A percentile compares a stretch with the other conserved stretches of the same genome.
phyloP scores from a whole-genome alignment of 2,797 vertebrate genomes.

The Tachyglossus aculeatus region DNA sequence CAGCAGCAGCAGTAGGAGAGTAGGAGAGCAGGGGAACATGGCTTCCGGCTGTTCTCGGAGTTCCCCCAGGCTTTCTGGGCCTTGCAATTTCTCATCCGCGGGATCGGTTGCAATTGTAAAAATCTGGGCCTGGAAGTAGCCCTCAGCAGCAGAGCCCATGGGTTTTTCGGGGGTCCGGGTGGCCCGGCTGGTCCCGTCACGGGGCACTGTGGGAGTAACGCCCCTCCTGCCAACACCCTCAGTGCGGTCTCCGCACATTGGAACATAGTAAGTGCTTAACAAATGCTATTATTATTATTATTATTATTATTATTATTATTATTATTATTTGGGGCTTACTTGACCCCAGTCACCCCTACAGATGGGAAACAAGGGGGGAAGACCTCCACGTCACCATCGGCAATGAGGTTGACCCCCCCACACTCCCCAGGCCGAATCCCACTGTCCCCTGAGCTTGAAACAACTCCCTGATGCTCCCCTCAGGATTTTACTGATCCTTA shows the following conservation, averaged over 20 bases:
- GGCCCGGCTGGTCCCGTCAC: background rate
- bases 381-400: no score
- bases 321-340: no score
- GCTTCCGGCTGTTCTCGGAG: background rate
- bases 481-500: no score
- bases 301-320: no score
- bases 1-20: background rate
- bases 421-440: no score
- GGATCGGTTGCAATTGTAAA: constrained; percentile 59
- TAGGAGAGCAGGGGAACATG: no score
- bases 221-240: background rate
- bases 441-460: no score
- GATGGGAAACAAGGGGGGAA: no score
- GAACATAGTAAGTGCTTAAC: background rate
- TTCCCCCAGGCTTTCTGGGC: constrained; percentile 35
- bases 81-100: constrained; percentile 40
- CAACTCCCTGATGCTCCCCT: no score
- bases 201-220: background rate
- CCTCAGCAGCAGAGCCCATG: constrained; percentile 26
- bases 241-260: background rate
- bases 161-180: background rate
- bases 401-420: no score
- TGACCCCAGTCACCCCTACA: no score
- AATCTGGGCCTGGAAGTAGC: constrained; percentile 53
- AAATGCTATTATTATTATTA: no score